Evolutionary conservation across 1,140 invertebrate genomes (phyloP).

Genomic region (Penaeus japonicus): DNA sequence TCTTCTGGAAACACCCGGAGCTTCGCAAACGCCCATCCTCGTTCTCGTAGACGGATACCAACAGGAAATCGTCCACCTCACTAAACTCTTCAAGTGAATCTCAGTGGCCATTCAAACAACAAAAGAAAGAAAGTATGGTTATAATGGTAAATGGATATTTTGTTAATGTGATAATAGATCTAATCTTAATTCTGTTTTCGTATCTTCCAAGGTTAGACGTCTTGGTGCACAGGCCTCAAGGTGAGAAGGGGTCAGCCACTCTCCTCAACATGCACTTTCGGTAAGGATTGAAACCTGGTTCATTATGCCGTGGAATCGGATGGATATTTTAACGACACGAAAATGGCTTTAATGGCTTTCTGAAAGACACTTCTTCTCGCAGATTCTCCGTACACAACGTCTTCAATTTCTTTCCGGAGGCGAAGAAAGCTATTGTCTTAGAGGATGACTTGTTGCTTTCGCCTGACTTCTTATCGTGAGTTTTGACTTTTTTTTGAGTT

Average conservation of each 20-base stretch:
- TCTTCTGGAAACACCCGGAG: slow-evolving; percentile 37
- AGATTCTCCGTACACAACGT: slow-evolving; percentile 59
- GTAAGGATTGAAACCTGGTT: not conserved
- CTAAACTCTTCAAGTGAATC: slow-evolving; percentile 16
- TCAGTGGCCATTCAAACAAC: no score
- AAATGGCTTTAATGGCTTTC: no score
- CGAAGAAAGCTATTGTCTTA: slow-evolving; percentile 71
- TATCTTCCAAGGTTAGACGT: slow-evolving; percentile 13
- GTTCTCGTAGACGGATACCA: slow-evolving; percentile 20
- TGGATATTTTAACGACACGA: no score
- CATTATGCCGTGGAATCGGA: no score
- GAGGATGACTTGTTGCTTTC: slow-evolving; percentile 75
- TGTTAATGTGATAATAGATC: not conserved
- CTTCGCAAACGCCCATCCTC: slow-evolving; percentile 38
- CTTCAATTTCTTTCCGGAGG: slow-evolving; percentile 70
- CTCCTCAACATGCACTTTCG: slow-evolving; percentile 49
- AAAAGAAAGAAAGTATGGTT: not conserved
- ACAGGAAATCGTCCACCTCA: not conserved
- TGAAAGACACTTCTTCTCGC: not conserved
- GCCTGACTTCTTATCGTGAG: slow-evolving; percentile 69
- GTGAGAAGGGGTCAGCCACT: not conserved
- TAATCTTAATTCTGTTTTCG: not conserved
- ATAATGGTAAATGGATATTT: no score
- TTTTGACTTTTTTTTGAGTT: not conserved
- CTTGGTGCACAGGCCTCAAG: slow-evolving; percentile 30